These are phyloP conservation scores for Epirrhoe alternata DNA, from an alignment of 2,888 invertebrate species.

Conservation along the genomic window DNA sequence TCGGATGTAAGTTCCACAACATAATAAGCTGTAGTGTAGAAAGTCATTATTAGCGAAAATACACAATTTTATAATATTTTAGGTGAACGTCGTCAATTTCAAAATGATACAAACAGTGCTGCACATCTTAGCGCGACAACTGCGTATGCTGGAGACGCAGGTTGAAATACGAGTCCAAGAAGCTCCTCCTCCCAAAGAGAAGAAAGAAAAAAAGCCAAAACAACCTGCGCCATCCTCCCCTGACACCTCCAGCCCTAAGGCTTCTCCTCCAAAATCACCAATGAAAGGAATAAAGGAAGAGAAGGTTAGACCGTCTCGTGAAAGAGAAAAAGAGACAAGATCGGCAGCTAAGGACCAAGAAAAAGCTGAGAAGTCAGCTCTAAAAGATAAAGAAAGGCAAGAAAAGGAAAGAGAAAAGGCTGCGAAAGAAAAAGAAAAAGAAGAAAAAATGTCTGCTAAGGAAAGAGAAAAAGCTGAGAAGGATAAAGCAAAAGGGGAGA, in stretches of 20 bases:
- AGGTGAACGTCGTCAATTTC: slow-evolving; percentile 66
- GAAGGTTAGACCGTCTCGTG: slow-evolving; percentile 1
- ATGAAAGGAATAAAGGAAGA: slow-evolving; percentile 20
- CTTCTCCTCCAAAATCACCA: slow-evolving; percentile 8
- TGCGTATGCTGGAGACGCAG: slow-evolving; percentile 66
- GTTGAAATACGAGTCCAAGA: slow-evolving; percentile 60
- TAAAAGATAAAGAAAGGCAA: slow-evolving; percentile 27
- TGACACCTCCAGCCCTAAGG: slow-evolving; percentile 9
- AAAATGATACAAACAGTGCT: slow-evolving; percentile 68
- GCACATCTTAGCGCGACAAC: slow-evolving; percentile 68
- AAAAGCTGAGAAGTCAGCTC: slow-evolving; percentile 15
- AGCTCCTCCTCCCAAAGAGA: slow-evolving; percentile 17
- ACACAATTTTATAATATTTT: slow-evolving; percentile 30
- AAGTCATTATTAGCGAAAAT: too few species aligned
- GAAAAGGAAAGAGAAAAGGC: slow-evolving; percentile 29
- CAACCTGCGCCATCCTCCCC: slow-evolving; percentile 23
- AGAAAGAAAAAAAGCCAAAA: slow-evolving; percentile 26
- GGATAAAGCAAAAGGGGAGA: slow-evolving; percentile 1
- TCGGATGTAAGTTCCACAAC: slow-evolving; percentile 42
- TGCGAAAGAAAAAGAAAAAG: slow-evolving; percentile 26
- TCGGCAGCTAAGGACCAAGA: slow-evolving; percentile 24
- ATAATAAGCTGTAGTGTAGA: background rate
- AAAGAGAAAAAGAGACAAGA: slow-evolving; percentile 23
- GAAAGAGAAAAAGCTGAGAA: slow-evolving; percentile 29
- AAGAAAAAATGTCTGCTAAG: slow-evolving; percentile 17